These are phyloP conservation scores for Cygnus buccinator DNA, from an alignment of 2,113 vertebrate species.

Conservation along the genomic window DNA sequence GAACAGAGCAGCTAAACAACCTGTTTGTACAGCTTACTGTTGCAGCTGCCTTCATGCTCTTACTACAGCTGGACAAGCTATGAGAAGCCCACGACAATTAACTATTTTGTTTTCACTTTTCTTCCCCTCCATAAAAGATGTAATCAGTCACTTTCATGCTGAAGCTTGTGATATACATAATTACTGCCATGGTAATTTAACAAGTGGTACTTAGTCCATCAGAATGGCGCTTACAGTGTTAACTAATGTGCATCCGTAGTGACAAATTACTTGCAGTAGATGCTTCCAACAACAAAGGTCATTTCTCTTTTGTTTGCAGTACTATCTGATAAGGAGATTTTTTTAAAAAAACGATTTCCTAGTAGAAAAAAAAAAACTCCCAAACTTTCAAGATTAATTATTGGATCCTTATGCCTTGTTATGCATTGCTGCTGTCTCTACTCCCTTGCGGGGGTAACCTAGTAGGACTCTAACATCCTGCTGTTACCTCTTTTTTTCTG, in stretches of 20 bases:
- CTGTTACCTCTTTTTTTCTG: not conserved
- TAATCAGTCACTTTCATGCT: conserved; percentile 1
- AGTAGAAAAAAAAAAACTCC: not conserved
- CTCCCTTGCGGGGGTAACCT: not conserved
- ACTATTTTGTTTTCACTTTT: not conserved
- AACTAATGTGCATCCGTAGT: not conserved
- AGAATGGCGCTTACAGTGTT: not conserved
- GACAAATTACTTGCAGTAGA: not conserved
- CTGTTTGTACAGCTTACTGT: conserved; percentile 1
- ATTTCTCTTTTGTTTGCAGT: not conserved
- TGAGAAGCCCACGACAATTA: not conserved
- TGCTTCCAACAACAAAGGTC: not conserved
- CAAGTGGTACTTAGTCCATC: not conserved
- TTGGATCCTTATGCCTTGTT: not conserved
- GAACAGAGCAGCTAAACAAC: conserved; percentile 20
- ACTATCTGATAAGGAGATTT: not conserved
- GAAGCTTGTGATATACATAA: not conserved
- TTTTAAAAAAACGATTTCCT: not conserved
- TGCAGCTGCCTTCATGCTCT: conserved; percentile 36
- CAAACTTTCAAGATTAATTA: not conserved
- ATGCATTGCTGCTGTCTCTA: not conserved
- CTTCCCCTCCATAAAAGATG: not conserved
- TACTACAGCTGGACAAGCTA: conserved; percentile 16
- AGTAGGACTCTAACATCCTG: not conserved
- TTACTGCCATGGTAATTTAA: not conserved